These are phyloP conservation scores for Rhabditophanes sp. DNA, from an alignment of 2,888 invertebrate species.

Conservation along the genomic window DNA sequence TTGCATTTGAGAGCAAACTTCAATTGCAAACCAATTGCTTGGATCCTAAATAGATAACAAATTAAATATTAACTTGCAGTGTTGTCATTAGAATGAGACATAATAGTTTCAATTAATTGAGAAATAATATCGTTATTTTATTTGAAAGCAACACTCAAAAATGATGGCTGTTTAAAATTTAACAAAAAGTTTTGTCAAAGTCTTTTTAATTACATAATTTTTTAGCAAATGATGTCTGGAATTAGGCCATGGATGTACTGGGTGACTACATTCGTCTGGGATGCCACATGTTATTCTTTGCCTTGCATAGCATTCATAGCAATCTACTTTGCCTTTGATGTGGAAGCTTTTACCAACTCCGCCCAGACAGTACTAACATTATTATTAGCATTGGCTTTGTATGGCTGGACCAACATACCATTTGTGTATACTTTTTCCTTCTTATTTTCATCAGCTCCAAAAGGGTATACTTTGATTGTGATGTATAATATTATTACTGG, in stretches of 20 bases:
- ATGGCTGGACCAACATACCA: constrained; percentile 30
- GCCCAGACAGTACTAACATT: constrained; percentile 11
- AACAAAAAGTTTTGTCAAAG: not conserved
- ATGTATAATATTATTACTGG: constrained; percentile 32
- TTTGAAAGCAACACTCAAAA: too few relatives aligned
- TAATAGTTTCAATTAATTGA: too few relatives aligned
- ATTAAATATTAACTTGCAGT: too few relatives aligned
- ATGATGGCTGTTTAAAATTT: too few relatives aligned
- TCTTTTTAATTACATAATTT: not conserved
- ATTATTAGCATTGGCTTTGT: constrained; percentile 15
- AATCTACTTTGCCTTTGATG: constrained; percentile 22
- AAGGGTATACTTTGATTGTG: constrained; percentile 32
- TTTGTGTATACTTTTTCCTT: constrained; percentile 33
- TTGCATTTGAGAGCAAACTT: too few relatives aligned
- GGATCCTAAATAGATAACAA: too few relatives aligned
- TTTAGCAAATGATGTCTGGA: constrained; percentile 24
- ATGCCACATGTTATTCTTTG: constrained; percentile 21
- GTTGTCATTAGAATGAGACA: too few relatives aligned
- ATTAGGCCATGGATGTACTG: constrained; percentile 32
- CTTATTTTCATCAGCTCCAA: constrained; percentile 29
- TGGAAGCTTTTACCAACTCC: constrained; percentile 8
- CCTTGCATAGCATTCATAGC: constrained; percentile 17
- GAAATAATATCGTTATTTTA: too few relatives aligned
- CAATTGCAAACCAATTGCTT: too few relatives aligned
- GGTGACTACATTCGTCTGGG: constrained; percentile 28